Evolutionary conservation across 2,888 invertebrate species (phyloP).

Genomic region (Fragum whitleyi): DNA sequence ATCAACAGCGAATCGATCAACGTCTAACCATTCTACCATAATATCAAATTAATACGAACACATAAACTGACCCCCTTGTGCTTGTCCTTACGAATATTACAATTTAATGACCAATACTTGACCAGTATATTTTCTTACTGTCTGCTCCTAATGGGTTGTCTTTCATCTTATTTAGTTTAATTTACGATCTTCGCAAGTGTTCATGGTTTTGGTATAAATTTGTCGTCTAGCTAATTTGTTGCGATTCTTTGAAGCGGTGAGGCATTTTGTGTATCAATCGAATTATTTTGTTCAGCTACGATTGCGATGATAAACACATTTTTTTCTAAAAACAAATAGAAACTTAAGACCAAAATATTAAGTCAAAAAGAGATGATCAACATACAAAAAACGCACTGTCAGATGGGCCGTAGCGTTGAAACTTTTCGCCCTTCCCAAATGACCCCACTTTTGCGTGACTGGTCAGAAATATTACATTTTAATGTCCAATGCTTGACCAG

Average conservation of each 20-base stretch:
- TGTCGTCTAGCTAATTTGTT: constrained; percentile 10
- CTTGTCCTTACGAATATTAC: neutral
- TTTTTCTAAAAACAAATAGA: too few relatives aligned
- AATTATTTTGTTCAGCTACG: too few relatives aligned
- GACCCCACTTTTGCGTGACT: neutral
- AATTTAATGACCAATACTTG: constrained; percentile 16
- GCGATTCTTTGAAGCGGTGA: neutral
- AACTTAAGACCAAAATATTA: too few relatives aligned
- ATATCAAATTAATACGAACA: constrained; percentile 18
- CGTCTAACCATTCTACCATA: neutral
- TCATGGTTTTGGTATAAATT: constrained; percentile 23
- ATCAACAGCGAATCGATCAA: constrained; percentile 2
- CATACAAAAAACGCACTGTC: too few relatives aligned
- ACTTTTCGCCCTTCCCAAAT: too few relatives aligned
- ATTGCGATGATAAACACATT: too few relatives aligned
- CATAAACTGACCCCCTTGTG: neutral
- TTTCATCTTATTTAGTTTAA: constrained; percentile 13
- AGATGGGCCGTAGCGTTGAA: too few relatives aligned
- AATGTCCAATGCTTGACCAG: constrained; percentile 15
- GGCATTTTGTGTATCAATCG: neutral
- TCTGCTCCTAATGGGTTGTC: neutral
- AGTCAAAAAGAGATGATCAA: too few relatives aligned
- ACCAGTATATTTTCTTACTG: constrained; percentile 19
- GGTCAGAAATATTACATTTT: neutral
- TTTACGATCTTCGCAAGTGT: constrained; percentile 3